Conservation (phyloP, 2,113 vertebrate genomes). For the Psettodes erumei region DNA sequence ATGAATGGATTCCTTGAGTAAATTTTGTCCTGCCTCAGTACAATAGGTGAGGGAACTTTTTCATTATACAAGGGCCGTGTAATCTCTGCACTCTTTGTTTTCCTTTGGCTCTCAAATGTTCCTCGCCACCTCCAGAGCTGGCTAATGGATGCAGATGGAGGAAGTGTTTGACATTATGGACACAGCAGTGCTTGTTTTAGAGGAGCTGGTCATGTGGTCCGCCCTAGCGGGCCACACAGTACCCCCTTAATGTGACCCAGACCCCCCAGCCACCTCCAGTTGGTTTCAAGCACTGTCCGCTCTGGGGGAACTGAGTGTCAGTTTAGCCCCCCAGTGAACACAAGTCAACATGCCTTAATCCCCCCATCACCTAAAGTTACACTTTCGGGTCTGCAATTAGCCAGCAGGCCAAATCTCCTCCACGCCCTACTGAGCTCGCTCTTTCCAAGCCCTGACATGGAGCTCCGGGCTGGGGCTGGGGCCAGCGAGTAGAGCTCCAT, state of each 20-base stretch:
- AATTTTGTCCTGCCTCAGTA: constrained; percentile 12
- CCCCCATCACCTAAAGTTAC: constrained; percentile 82
- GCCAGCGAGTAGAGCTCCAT: not conserved
- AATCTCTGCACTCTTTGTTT: constrained; percentile 72
- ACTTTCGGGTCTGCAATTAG: constrained; percentile 80
- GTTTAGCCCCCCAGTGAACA: constrained; percentile 78
- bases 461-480: constrained; percentile 40
- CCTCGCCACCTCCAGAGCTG: constrained; percentile 58
- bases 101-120: constrained; percentile 68
- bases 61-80: constrained; percentile 58
- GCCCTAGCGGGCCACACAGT: constrained; percentile 65
- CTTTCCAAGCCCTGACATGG: constrained; percentile 32
- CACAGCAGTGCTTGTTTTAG: constrained; percentile 80
- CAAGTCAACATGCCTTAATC: constrained; percentile 81
- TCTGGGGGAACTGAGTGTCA: constrained; percentile 73
- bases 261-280: constrained; percentile 66
- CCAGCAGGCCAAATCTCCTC: constrained; percentile 52
- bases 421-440: constrained; percentile 39
- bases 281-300: constrained; percentile 77
- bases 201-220: constrained; percentile 73
- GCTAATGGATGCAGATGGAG: constrained; percentile 78
- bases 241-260: constrained; percentile 71
- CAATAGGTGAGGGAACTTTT: constrained; percentile 66
- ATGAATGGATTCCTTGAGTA: constrained; percentile 27
- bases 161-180: constrained; percentile 80